These are phyloP conservation scores for Scolopax rusticola DNA, from an alignment of 2,797 vertebrate species.

Conservation along the genomic window DNA sequence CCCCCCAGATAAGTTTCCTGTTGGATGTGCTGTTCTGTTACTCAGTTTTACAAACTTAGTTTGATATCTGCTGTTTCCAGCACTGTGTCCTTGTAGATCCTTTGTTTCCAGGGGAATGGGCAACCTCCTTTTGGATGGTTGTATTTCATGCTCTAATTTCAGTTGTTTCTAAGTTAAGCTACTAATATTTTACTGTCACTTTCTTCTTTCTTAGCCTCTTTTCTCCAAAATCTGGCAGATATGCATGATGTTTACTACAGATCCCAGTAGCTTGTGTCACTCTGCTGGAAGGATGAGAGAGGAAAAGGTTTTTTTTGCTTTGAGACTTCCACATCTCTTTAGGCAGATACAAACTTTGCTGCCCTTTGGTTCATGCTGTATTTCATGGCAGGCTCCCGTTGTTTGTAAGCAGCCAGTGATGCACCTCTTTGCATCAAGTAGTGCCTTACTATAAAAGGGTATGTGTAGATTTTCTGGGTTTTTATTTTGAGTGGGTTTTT, in stretches of 20 bases:
- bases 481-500: neutral
- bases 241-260: neutral
- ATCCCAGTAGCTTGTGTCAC: neutral
- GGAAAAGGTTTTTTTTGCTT: neutral
- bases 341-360: neutral
- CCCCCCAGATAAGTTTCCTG: neutral
- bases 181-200: accelerated
- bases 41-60: neutral
- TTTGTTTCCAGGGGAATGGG: neutral
- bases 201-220: neutral
- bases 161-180: neutral
- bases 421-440: neutral
- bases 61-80: neutral
- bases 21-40: neutral
- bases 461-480: accelerated
- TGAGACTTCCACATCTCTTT: neutral
- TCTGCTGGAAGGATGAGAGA: neutral
- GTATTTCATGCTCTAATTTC: neutral
- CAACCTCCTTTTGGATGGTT: neutral
- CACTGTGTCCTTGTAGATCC: neutral
- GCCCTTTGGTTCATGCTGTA: accelerated
- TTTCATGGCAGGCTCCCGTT: neutral
- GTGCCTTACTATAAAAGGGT: neutral
- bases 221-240: neutral
- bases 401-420: neutral